Evolutionary conservation across 2,113 vertebrate species (phyloP).

Genomic region (Heptranchias perlo): DNA sequence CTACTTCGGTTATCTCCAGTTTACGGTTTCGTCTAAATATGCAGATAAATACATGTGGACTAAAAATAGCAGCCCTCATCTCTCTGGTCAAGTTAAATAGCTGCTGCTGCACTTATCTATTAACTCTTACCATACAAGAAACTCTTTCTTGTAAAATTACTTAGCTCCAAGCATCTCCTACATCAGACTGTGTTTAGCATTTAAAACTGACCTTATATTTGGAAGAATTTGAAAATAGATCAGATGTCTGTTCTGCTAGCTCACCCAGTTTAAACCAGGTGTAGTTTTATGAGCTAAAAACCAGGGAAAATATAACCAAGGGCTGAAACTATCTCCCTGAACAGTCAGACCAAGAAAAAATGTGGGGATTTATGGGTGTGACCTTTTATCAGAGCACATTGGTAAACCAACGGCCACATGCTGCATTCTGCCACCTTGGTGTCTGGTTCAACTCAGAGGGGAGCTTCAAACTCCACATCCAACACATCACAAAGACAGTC

Average conservation of each 20-base stretch:
- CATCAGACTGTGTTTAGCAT: not conserved
- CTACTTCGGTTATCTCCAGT: not conserved
- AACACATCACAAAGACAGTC: not conserved
- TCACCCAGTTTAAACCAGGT: not conserved
- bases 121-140: not conserved
- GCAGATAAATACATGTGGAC: not conserved
- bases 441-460: not conserved
- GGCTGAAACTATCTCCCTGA: not conserved
- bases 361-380: not conserved
- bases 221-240: not conserved
- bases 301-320: not conserved
- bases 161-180: not conserved
- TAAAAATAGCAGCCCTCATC: not conserved
- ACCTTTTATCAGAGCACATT: not conserved
- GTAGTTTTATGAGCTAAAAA: not conserved
- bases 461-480: not conserved
- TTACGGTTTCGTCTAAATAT: not conserved
- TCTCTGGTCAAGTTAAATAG: not conserved
- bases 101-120: not conserved
- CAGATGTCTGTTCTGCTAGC: not conserved
- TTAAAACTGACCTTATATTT: not conserved
- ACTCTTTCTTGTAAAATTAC: not conserved
- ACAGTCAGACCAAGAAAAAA: too few relatives aligned
- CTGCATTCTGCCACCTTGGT: not conserved
- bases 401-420: not conserved